A percentile compares a stretch with the other conserved stretches of the same genome.
Conservation (phyloP, 1,140 invertebrate genomes). For the Spodoptera frugiperda region DNA sequence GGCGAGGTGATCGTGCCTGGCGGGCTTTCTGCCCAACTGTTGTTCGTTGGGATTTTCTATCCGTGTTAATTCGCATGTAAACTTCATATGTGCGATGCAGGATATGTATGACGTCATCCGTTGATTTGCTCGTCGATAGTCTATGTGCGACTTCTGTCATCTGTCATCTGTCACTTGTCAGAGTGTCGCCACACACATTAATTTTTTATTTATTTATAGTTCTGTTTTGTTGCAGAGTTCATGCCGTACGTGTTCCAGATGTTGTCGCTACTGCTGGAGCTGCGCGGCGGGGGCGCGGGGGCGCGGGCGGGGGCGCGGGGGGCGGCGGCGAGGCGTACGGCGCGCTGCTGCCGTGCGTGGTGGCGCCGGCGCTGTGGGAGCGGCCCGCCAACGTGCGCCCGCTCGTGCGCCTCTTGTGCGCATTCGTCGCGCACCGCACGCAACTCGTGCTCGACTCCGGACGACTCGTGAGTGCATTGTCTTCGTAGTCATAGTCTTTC, state of each 20-base stretch:
- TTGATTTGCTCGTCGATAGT: no score
- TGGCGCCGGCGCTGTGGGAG: conserved; percentile 96
- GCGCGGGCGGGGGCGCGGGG: conserved; percentile 86
- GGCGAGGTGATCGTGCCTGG: no score
- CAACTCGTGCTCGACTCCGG: conserved; percentile 90
- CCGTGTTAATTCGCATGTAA: no score
- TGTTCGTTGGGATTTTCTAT: no score
- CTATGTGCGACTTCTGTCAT: no score
- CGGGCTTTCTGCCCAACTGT: no score
- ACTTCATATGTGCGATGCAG: no score
- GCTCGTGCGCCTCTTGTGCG: conserved; percentile 94
- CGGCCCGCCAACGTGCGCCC: conserved; percentile 96
- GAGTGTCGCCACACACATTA: no score
- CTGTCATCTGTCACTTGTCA: no score
- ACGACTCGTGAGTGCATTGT: conserved; percentile 89
- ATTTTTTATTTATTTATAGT: no score
- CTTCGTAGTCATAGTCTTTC: no score
- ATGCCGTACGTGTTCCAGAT: conserved; percentile 99
- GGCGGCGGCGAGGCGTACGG: conserved; percentile 94
- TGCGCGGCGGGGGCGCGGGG: conserved; percentile 86
- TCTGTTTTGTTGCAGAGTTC: conserved; percentile 90
- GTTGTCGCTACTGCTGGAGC: conserved; percentile 95
- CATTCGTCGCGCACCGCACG: conserved; percentile 92
- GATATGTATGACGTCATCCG: no score
- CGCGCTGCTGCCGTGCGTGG: conserved; percentile 94